Base-by-base conservation (phyloP, 1,140 invertebrate genomes). In the Sycophaga agraensis region DNA sequence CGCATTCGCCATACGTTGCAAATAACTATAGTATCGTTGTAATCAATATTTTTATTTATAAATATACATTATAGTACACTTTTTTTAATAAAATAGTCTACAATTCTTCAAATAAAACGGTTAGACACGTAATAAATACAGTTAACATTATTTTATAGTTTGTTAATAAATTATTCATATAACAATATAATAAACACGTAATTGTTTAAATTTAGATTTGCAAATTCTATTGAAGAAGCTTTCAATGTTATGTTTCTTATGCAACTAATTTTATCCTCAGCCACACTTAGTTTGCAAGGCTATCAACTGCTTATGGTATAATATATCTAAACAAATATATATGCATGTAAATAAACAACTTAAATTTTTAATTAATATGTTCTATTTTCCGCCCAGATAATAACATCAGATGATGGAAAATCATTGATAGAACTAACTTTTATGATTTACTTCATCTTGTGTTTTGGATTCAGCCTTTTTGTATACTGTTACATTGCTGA, bases 191-290 rank as follows among this genome's bases (percentile, higher is more conserved):
- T n/a, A n/a, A n/a, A n/a, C 28, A 31, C 11, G 28, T 31, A 31
- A 31, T 31, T 31, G 11, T 31, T 31, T 31, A 4, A 6, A 31
- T 31, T 66, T 70, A 67, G 74, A 8, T 69, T 82, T 1, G 68
- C 72, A 0, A 49, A 46, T 9, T 64, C 70, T 9, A 69, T 84
- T 28, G 79, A 83, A 67, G 35, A 62, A 1, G 79, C 73, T 50
- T 76, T 76, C 60, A 73, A 70, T 49, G 21, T 55, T 19, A 70
- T 70, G 62, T 64, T 73, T 7, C 54, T 74, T 2, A 9, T 68
- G 6, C 72, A 76, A 42, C 65, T 73, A 53, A 5, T 74, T 1
- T 55, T 54, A 8, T 67, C 65, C 12, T 65, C 68, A 6, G 7
- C 67, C 1, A 65, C 64, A n/a, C 24, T 75, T n/a, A 74, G 72